Evolutionary conservation across 2,888 invertebrate species (phyloP).

Genomic region (Drosophila colorata): DNA sequence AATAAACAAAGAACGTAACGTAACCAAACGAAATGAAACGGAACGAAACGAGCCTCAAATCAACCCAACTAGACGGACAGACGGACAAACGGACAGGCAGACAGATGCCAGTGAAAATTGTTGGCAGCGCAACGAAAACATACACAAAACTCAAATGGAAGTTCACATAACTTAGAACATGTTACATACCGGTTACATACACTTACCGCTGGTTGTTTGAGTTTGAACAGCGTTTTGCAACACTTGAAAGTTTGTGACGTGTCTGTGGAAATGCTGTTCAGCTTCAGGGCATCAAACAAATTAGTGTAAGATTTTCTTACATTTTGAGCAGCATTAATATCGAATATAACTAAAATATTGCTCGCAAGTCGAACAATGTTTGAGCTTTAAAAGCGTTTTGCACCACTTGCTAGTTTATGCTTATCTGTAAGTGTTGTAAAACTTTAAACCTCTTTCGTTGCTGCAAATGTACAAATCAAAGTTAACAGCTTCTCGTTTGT

Average conservation of each 20-base stretch:
- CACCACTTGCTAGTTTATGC: too few relatives aligned
- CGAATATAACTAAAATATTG: too few relatives aligned
- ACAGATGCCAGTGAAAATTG: slow-evolving; percentile 4
- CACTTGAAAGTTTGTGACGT: background rate
- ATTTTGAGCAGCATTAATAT: too few relatives aligned
- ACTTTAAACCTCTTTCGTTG: too few relatives aligned
- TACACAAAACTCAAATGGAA: slow-evolving; percentile 47
- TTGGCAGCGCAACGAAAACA: slow-evolving; percentile 33
- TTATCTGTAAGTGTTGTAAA: too few relatives aligned
- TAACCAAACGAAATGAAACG: slow-evolving; percentile 12
- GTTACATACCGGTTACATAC: slow-evolving; percentile 14
- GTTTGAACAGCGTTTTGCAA: slow-evolving; percentile 6
- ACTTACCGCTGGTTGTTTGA: slow-evolving; percentile 7
- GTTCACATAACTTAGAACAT: slow-evolving; percentile 42
- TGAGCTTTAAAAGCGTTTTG: too few relatives aligned
- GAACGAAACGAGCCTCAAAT: slow-evolving; percentile 57
- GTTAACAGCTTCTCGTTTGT: background rate
- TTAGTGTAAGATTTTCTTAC: too few relatives aligned
- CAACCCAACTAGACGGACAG: slow-evolving; percentile 48
- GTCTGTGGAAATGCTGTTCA: too few relatives aligned
- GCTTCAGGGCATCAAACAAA: too few relatives aligned
- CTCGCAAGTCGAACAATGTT: too few relatives aligned
- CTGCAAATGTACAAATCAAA: background rate
- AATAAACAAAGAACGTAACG: slow-evolving; percentile 43
- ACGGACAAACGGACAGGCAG: slow-evolving; percentile 7